Base-by-base conservation (phyloP, 2,888 invertebrate genomes). In the Auanema freiburgensis region DNA sequence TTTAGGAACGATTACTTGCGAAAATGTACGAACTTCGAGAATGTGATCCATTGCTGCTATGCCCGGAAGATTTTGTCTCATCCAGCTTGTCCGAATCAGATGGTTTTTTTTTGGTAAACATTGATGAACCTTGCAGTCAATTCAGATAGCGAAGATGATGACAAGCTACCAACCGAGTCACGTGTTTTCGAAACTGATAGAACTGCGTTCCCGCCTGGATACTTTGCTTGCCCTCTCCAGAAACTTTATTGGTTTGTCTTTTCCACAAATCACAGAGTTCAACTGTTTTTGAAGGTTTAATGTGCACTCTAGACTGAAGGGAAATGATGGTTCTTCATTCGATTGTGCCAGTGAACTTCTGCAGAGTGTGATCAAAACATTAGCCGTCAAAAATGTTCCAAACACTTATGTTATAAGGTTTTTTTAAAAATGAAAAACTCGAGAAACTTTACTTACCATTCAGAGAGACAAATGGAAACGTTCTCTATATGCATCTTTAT, bases 161-260 rank as follows among this genome's bases (percentile, higher is more conserved):
- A 14, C 14, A 18, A 21, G 14, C 25, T 58, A 11, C 50, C 33
- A 5, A 25, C 42, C 8, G 54, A 54, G 10, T 24, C 23, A 43
- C 41, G 40, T 23, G 43, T 60, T 14, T 33, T 44, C 8, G 21
- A 59, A 6, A 42, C 53, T 1, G 70, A 69, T 42, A 63, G 72
- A 11, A 74, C 54, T 63, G 65, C 67, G 53, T 88, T 89, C 76
- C 86, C 85, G 49, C 87, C 89, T 0, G 91, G 91, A 2, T 88
- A 88, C 83, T 91, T 91, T 83, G 88, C 89, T 49, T 91, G 91
- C 83, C 88, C 88, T 4, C 87, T 89, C n/a, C 66, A 66, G 21
- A 46, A 59, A n/a, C 64, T 66, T 55, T 24, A 67, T 10, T 76
- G 73, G 73, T 73, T 16, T 24, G 62, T n/a, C 8, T 18, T n/a